Evolutionary conservation across 2,113 vertebrate species (phyloP), one percentile per base, ranked within the genome.

Genomic region (Peucedramus taeniatus): DNA sequence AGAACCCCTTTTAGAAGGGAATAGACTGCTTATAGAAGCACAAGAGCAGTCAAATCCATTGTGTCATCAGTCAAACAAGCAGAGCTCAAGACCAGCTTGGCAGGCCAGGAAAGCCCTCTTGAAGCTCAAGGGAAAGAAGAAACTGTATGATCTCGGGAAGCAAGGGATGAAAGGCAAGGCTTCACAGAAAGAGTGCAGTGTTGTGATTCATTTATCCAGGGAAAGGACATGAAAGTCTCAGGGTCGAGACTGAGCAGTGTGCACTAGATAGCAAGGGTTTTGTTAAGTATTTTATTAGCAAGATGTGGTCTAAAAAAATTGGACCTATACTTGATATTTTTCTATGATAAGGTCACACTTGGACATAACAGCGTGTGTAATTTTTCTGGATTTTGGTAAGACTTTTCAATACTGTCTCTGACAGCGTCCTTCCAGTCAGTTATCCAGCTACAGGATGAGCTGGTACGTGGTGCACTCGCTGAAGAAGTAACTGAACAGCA

Each of bases 281-380:
- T 21, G 13, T 22, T 37, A 66, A 45, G 16, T n/a, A n/a, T 26
- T 16, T 6, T 63, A 22, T 27, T 51, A 51, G 33, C 9, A 66
- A 24, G 23, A 39, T 20, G 4, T 26, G 15, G 5, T 51, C 39
- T 45, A 51, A 74, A 75, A 28, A 22, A 35, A 23, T 21, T 24
- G 15, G 19, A 59, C 6, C 15, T 33, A 6, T 28, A 44, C 18
- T 69, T 64, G 21, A 18, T 59, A 54, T 33, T 5, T 1, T 54
- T 30, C 27, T 37, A 4, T 63, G 8, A 26, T n/a, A 78, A 40
- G 7, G 66, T n/a, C 72, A 68, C 20, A 5, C 3, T 27, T 4
- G 9, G 53, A 35, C 27, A 44, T 15, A 24, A 35, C 7, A 19
- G 28, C 0, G 0, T 23, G 53, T 56, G 17, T 20, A 66, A 7